Conservation (phyloP, 2,797 vertebrate genomes). For the Jordanella pulchra region DNA sequence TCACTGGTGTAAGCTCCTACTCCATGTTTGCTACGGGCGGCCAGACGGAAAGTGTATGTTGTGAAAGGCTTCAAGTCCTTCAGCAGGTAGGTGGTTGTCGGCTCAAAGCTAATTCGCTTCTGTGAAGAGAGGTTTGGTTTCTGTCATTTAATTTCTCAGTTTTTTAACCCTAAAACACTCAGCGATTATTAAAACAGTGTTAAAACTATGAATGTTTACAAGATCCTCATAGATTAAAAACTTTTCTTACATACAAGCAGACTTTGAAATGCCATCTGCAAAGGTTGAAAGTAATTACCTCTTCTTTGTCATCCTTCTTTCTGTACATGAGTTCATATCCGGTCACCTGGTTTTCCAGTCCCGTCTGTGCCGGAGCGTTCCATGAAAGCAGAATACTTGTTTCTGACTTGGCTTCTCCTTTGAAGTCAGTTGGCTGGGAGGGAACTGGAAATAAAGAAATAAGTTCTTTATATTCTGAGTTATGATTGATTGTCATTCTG, state of each 20-base stretch:
- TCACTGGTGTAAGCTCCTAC: slow-evolving; percentile 95
- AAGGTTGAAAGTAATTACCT: slow-evolving; percentile 78
- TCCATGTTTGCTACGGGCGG: slow-evolving; percentile 93
- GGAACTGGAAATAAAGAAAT: slow-evolving; percentile 82
- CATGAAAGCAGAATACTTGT: slow-evolving; percentile 96
- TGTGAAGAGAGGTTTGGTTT: slow-evolving; percentile 60
- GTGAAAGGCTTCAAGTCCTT: slow-evolving; percentile 97
- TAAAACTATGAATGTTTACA: not conserved
- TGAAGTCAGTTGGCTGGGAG: slow-evolving; percentile 94
- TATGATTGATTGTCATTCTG: slow-evolving; percentile 20
- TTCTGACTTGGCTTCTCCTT: slow-evolving; percentile 97
- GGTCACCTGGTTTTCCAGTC: slow-evolving; percentile 92
- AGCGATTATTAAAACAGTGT: not conserved
- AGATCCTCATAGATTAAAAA: not conserved
- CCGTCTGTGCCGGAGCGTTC: slow-evolving; percentile 87
- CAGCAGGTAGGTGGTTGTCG: slow-evolving; percentile 89
- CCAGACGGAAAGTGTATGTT: slow-evolving; percentile 93
- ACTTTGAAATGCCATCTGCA: not conserved
- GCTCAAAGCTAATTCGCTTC: slow-evolving; percentile 93
- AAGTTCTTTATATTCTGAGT: slow-evolving; percentile 32
- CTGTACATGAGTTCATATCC: slow-evolving; percentile 96
- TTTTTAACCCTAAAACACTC: not conserved
- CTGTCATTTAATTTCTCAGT: slow-evolving; percentile 16
- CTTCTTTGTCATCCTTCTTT: slow-evolving; percentile 93
- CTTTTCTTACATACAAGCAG: not conserved